phyloP scores from a whole-genome alignment of 2,888 invertebrate genomes.

The Ernsta delagoae region DNA sequence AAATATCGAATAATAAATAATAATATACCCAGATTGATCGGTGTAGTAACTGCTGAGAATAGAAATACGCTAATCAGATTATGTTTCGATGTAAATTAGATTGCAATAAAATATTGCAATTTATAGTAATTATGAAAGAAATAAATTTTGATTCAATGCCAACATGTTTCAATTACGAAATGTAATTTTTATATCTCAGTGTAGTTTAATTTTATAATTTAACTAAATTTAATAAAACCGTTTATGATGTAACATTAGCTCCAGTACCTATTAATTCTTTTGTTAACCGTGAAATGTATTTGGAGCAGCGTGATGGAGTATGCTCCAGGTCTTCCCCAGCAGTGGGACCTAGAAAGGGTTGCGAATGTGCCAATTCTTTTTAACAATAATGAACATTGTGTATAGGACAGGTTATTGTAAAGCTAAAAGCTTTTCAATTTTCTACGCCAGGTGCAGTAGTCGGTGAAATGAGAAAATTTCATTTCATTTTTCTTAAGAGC shows the following conservation, averaged over 20 bases:
- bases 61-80: neutral
- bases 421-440: constrained; percentile 62
- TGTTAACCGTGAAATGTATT: no score
- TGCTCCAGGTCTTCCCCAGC: no score
- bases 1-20: neutral
- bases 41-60: neutral
- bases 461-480: constrained; percentile 58
- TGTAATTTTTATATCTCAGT: neutral
- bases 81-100: neutral
- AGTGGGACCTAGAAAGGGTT: no score
- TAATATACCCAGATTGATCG: neutral
- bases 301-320: no score
- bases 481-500: constrained; percentile 45
- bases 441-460: constrained; percentile 55
- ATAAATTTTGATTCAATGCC: neutral
- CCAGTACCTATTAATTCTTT: no score
- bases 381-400: constrained; percentile 39
- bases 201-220: no score
- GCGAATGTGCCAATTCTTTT: no score
- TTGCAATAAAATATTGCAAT: constrained; percentile 4
- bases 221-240: no score
- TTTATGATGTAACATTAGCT: no score
- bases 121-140: neutral
- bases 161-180: neutral
- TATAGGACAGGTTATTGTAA: constrained; percentile 67